Conservation (phyloP, 2,113 vertebrate genomes). For the Protomyctophum bolini region DNA sequence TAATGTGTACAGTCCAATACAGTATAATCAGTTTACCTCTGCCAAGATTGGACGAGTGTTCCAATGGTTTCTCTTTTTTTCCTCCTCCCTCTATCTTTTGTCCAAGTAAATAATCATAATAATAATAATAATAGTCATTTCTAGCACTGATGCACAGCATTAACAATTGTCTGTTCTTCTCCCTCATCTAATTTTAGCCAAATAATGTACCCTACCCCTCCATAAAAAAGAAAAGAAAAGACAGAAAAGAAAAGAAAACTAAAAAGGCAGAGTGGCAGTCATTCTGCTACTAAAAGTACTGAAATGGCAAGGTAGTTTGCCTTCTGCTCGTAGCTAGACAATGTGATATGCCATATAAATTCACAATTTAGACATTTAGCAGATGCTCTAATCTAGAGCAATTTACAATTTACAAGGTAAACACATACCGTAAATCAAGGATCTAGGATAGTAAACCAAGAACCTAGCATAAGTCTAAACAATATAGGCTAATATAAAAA, state of each 20-base stretch:
- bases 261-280: slow-evolving; percentile 7
- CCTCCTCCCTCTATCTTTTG: slow-evolving; percentile 33
- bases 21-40: slow-evolving; percentile 52
- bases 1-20: slow-evolving; percentile 42
- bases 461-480: too few species aligned
- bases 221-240: too few species aligned
- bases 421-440: too few species aligned
- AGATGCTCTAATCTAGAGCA: too few species aligned
- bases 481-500: too few species aligned
- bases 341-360: background rate
- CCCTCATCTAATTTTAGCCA: slow-evolving; percentile 52
- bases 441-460: too few species aligned
- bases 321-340: slow-evolving; percentile 3
- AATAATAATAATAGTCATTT: too few species aligned
- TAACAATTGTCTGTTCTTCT: slow-evolving; percentile 35
- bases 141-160: slow-evolving; percentile 29
- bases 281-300: slow-evolving; percentile 4
- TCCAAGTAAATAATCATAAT: slow-evolving; percentile 33
- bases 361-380: too few species aligned
- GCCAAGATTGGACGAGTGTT: slow-evolving; percentile 27
- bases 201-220: slow-evolving; percentile 5
- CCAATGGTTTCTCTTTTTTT: slow-evolving; percentile 39
- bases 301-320: slow-evolving; percentile 8
- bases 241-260: background rate
- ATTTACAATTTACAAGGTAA: too few species aligned